Base-by-base conservation (phyloP, 2,113 vertebrate species). In the Monarcha castaneiventris region DNA sequence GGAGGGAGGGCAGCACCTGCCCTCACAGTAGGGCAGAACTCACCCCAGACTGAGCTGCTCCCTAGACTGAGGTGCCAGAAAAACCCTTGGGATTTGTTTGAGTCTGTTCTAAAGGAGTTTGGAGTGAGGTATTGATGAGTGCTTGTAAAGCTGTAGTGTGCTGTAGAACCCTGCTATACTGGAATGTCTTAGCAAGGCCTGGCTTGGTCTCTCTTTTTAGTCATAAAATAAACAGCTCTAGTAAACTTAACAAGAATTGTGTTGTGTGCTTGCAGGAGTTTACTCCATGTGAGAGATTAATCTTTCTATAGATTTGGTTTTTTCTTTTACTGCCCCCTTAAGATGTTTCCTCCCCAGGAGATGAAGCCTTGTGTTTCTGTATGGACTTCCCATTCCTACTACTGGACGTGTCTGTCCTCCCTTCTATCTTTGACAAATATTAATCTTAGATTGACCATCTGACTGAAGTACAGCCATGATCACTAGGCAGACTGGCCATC, bases 1-100 rank as follows among this genome's bases (percentile, higher is more conserved):
- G 13, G 37, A 26, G 19, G 9, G 9, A 18, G 27, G 22, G 16
- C 22, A 75, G 51, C 25, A 62, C 46, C 7, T 0, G 0, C 16
- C 37, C 23, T n/a, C 1, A 0, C 8, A 26, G 27, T 7, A 3
- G 1, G 23, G 29, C 17, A 75, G 15, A 9, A 10, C 13, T 54
- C 39, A 35, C 2, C 12, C 26, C 10, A 18, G 20, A 39, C 74
- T 55, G 58, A 82, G n/a, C 52, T 86, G 44, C 51, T 89, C 8
- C 0, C 1, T 21, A 26, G 18, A n/a, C 10, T 16, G 15, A 7
- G 30, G 21, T 64, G 33, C 5, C 0, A 1, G 35, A 68, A 85
- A 56, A 88, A 13, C 25, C 16, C 37, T 61, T 35, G n/a, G 17
- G 54, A 26, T 72, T 68, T 84, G 13, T 74, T 87, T 92, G 27